Evolutionary conservation across 2,797 vertebrate genomes (phyloP), one percentile per base, ranked within the genome.

Genomic region (Columba guinea): DNA sequence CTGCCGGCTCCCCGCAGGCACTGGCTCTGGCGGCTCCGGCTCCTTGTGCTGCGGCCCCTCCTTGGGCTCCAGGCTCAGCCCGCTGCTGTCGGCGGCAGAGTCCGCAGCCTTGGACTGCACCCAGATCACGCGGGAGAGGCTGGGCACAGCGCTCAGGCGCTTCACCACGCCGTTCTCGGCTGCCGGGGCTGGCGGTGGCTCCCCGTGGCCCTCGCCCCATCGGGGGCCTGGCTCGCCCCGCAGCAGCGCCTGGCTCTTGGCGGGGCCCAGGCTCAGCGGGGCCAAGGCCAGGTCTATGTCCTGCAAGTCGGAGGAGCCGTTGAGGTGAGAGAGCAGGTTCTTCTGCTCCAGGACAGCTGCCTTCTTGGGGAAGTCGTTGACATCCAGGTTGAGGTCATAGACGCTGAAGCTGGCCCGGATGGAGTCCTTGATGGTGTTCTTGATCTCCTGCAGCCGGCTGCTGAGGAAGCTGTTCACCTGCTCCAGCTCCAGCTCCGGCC

Each of bases 401-500:
- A 99, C 98, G 22, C 98, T 99, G 97, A 99, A 99, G 58, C 99
- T 99, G 97, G 99, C 99, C 65, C 99, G 98, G 95, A 99, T 99
- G 51, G 99, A 99, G 98, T 99, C 99, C 97, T 99, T 99, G 95
- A 99, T 99, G 93, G 99, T 99, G 97, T 99, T 99, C 95, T 99
- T 99, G 93, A 99, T 99, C 97, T 99, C 99, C 96, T 99, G 99
- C 34, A 99, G 98, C 30, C 99, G 99, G 97, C 99, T 99, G 94
- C 99, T 99, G 88, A 99, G 98, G 94, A 99, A 99, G 97, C 98
- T 99, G 98, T 99, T 99, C 91, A 99, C 99, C 2, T 99, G 98
- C 95, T 99, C 99, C 51, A 99, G 97, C 94, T 99, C 99, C 92
- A 98, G 97, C 96, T 99, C 99, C 0, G 99, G 99, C 99, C 99